Evolutionary conservation across 2,888 invertebrate genomes (phyloP).

Genomic region (Yponomeuta cagnagella): DNA sequence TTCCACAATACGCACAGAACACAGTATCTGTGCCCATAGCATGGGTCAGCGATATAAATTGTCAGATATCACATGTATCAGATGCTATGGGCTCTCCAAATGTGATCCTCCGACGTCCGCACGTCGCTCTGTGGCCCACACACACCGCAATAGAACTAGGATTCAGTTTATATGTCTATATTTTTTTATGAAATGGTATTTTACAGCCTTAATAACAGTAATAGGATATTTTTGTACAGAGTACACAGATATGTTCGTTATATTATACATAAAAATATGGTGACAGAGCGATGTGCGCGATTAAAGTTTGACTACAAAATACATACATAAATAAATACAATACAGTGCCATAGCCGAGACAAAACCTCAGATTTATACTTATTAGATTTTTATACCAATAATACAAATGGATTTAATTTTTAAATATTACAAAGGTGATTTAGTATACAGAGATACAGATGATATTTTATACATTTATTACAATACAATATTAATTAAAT

Average conservation of each 20-base stretch:
- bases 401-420: constrained; percentile 76
- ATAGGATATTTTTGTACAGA: constrained; percentile 74
- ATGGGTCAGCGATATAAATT: background rate
- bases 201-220: constrained; percentile 65
- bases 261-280: constrained; percentile 28
- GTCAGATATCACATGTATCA: background rate
- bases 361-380: constrained; percentile 74
- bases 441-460: constrained; percentile 76
- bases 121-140: constrained; percentile 41
- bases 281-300: constrained; percentile 43
- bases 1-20: constrained; percentile 39
- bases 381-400: constrained; percentile 73
- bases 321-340: constrained; percentile 34
- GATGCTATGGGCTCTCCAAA: background rate
- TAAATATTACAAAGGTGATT: constrained; percentile 75
- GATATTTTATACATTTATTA: constrained; percentile 77
- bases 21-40: background rate
- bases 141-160: constrained; percentile 42
- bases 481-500: constrained; percentile 70
- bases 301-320: constrained; percentile 69
- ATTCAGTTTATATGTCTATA: constrained; percentile 43
- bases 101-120: constrained; percentile 59
- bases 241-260: constrained; percentile 37
- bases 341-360: constrained; percentile 70
- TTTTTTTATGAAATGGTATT: constrained; percentile 29